Base-by-base conservation (phyloP, 2,888 invertebrate species). In the Epistrophe grossulariae region DNA sequence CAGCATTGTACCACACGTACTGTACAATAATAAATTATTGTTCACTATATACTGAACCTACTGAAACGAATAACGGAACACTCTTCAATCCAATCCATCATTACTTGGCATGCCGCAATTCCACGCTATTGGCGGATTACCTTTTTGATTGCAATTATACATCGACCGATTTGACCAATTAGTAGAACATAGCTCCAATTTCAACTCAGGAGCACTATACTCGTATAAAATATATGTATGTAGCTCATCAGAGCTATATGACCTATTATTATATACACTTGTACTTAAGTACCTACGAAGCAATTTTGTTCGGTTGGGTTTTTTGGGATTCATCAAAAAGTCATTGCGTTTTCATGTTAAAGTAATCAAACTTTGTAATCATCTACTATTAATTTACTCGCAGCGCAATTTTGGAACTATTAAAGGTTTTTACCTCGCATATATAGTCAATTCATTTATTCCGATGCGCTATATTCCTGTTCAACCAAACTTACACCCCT, bases 351-450 rank as follows among this genome's bases (percentile, higher is more conserved):
- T 70, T 73, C 45, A 48, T 48, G 72, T 79, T 70, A 74, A 70
- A 78, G 78, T 79, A 85, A 85, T 85, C 85, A 85, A 81, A 81
- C 62, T 81, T 85, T 81, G 85, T 81, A 85, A 85, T 85, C 82
- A 82, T 79, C 82, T 74, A 40, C 62, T 62, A 82, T 85, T 82
- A 85, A 82, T 82, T 85, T 62, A 74, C 78, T 70, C 28, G 19
- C 74, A 70, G 50, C 57, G 50, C 57, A 11, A 76, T 64, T 70
- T 45, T n/a, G 59, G 28, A 59, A n/a, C 50, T 70, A 55, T 50
- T 64, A 64, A 74, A 70, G n/a, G 62, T 45, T 70, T 24, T 48
- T 57, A 62, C 80, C 52, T 73, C 24, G 24, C 72, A n/a, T n/a
- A n/a, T n/a, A n/a, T n/a, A 57, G 28, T 60, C 57, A 70, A 71